Conservation (phyloP, 2,888 invertebrate genomes). For the Cheilosia grossa region DNA sequence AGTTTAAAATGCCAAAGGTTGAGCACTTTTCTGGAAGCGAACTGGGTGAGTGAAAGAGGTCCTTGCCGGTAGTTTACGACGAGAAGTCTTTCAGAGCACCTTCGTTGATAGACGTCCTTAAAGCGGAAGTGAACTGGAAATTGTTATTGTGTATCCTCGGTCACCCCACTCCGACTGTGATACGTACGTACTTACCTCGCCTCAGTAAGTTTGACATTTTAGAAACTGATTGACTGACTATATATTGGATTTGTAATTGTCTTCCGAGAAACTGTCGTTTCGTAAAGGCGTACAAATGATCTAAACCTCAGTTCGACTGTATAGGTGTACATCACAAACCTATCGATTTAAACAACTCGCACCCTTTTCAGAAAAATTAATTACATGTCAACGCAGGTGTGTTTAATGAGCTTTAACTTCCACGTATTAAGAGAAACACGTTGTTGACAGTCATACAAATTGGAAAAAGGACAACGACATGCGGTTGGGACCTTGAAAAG, state of each 20-base stretch:
- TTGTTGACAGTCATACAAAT: no score
- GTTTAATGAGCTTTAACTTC: no score
- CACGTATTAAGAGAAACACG: no score
- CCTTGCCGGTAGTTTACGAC: not conserved
- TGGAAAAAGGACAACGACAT: no score
- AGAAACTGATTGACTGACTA: not conserved
- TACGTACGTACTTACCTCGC: not conserved
- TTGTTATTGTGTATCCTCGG: not conserved
- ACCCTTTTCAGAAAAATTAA: no score
- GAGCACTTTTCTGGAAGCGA: not conserved
- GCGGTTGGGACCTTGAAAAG: no score
- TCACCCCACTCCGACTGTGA: not conserved
- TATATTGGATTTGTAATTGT: not conserved
- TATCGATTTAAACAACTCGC: no score
- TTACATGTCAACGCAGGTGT: no score
- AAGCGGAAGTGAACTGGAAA: constrained; percentile 18
- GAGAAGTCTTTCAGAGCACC: not conserved
- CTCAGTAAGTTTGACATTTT: not conserved
- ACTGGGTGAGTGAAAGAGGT: no score
- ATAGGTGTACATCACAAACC: no score
- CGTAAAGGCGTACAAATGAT: no score
- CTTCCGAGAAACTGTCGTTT: not conserved
- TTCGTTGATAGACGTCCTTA: not conserved
- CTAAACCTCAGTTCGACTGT: no score
- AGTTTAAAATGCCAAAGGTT: constrained; percentile 35